Evolutionary conservation across 92 coral and sea anemone species (phyloP).

Genomic region (Epizoanthus stellaris): DNA sequence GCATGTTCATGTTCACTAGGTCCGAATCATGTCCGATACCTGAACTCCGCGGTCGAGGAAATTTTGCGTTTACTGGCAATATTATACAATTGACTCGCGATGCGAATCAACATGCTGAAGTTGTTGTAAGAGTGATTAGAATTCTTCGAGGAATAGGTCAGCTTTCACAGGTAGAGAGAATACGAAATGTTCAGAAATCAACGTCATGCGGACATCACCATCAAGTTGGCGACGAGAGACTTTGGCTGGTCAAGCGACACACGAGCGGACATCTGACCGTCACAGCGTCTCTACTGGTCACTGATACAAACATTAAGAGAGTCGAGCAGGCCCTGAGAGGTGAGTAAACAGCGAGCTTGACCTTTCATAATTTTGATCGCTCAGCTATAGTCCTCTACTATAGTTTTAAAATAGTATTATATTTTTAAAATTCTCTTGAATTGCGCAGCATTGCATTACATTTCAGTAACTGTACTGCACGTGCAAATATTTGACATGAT

Average conservation of each 20-base stretch:
- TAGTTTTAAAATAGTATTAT: not conserved
- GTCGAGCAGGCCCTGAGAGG: slow-evolving; percentile 19
- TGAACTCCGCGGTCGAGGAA: slow-evolving; percentile 58
- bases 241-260: slow-evolving; percentile 87
- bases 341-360: not conserved
- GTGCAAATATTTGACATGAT: too few relatives aligned
- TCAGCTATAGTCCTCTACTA: too few relatives aligned
- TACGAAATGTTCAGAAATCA: slow-evolving; percentile 69
- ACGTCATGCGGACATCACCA: slow-evolving; percentile 82
- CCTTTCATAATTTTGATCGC: too few relatives aligned
- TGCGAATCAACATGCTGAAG: slow-evolving; percentile 52
- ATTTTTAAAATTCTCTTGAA: too few relatives aligned
- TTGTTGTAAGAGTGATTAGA: slow-evolving; percentile 56
- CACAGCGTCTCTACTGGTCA: slow-evolving; percentile 66
- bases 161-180: slow-evolving; percentile 33
- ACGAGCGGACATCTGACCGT: slow-evolving; percentile 74
- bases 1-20: slow-evolving; percentile 47
- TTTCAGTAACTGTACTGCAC: too few relatives aligned
- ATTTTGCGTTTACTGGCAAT: slow-evolving; percentile 71
- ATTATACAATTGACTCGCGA: slow-evolving; percentile 60
- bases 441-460: too few relatives aligned
- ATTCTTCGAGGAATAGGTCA: slow-evolving; percentile 59
- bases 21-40: slow-evolving; percentile 73
- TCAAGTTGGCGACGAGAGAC: slow-evolving; percentile 74
- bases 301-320: not conserved